A percentile compares a stretch with the other conserved stretches of the same genome.
These are phyloP conservation scores for Hirundo rustica DNA, from an alignment of 2,797 vertebrate genomes.

Conservation along the genomic window DNA sequence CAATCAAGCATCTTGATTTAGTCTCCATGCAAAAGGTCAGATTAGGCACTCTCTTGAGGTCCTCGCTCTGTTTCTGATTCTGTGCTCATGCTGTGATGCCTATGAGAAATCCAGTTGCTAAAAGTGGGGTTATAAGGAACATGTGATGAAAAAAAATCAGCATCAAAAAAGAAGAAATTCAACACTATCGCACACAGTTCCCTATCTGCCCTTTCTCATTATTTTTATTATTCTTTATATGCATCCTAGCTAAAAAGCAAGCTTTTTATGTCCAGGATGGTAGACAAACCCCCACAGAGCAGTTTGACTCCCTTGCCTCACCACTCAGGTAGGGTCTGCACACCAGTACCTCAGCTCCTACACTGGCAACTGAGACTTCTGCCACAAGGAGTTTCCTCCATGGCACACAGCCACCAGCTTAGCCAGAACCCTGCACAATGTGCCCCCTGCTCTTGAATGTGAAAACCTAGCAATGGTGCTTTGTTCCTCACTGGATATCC, in stretches of 20 bases:
- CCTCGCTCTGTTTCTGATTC: neutral
- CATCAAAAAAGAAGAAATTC: neutral
- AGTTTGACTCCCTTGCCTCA: neutral
- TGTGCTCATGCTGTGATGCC: neutral
- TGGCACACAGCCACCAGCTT: accelerated
- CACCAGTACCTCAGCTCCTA: neutral
- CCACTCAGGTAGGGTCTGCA: neutral
- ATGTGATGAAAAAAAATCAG: neutral
- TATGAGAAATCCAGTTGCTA: neutral
- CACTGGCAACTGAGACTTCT: neutral
- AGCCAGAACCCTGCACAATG: accelerated
- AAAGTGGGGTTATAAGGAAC: neutral
- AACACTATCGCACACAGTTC: neutral
- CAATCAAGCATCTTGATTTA: slow-evolving; percentile 8
- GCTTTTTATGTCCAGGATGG: neutral
- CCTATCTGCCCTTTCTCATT: neutral
- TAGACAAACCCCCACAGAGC: neutral
- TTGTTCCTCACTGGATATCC: neutral
- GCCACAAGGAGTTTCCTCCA: neutral
- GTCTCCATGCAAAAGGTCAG: slow-evolving; percentile 36
- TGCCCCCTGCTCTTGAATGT: neutral
- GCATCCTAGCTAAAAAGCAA: neutral
- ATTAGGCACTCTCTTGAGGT: slow-evolving; percentile 8
- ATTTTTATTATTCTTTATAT: neutral
- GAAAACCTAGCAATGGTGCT: accelerated